phyloP scores from a whole-genome alignment of 2,797 vertebrate species.

The Neomorphus geoffroyi region DNA sequence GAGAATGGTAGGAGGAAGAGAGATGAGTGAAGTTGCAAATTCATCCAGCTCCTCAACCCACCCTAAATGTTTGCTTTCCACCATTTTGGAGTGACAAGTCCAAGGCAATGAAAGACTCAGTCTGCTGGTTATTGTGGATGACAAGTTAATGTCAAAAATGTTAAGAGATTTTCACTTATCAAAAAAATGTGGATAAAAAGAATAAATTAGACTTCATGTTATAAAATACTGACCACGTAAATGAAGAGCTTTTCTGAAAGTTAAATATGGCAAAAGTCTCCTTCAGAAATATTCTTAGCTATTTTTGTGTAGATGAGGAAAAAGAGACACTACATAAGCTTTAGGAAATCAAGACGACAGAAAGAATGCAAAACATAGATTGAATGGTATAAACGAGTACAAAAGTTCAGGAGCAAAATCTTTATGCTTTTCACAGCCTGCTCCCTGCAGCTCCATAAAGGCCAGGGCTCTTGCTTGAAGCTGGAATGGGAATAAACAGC shows the following conservation, averaged over 20 bases:
- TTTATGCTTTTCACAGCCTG: not conserved
- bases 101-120: not conserved
- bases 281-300: not conserved
- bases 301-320: not conserved
- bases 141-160: not conserved
- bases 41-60: not conserved
- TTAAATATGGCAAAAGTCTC: not conserved
- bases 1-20: not conserved
- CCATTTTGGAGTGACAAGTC: not conserved
- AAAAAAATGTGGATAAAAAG: not conserved
- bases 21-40: not conserved
- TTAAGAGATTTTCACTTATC: not conserved
- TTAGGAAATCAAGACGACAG: not conserved
- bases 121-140: not conserved
- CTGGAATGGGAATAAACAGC: conserved; percentile 15
- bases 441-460: not conserved
- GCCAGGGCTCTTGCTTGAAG: not conserved
- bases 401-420: not conserved
- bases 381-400: not conserved
- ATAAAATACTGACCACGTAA: not conserved
- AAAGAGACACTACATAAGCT: not conserved
- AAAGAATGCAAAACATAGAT: not conserved
- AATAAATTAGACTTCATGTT: not conserved
- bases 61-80: not conserved
- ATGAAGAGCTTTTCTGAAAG: not conserved